These are phyloP conservation scores for Tragelaphus imberbis DNA, from an alignment of 2,113 vertebrate species.

Conservation along the genomic window DNA sequence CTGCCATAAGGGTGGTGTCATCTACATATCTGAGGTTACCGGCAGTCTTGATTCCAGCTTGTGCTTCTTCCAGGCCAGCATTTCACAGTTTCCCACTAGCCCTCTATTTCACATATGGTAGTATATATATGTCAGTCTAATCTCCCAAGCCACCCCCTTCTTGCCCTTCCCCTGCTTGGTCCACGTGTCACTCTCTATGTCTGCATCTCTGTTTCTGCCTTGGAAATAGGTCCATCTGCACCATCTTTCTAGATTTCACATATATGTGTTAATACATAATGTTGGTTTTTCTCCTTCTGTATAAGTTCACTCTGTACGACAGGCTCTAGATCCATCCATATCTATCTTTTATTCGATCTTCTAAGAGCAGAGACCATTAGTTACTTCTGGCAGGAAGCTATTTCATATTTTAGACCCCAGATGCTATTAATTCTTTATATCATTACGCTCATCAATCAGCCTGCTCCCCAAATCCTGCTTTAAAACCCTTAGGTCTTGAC, in stretches of 20 bases:
- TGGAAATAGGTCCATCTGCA: not conserved
- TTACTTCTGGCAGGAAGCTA: not conserved
- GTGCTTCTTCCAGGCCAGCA: not conserved
- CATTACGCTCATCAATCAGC: not conserved
- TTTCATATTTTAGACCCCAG: not conserved
- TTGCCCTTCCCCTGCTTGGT: not conserved
- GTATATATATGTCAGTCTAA: not conserved
- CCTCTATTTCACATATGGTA: not conserved
- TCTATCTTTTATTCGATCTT: not conserved
- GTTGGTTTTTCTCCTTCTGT: not conserved
- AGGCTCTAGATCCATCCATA: not conserved
- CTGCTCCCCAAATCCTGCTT: not conserved
- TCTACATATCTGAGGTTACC: not conserved
- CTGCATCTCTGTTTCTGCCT: not conserved
- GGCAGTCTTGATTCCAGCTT: not conserved
- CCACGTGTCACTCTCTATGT: not conserved
- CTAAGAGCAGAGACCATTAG: not conserved
- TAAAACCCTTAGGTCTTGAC: not conserved
- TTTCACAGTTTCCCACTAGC: not conserved
- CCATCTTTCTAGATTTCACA: not conserved
- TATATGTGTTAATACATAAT: not conserved
- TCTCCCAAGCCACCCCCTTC: not conserved
- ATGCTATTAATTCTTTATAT: not conserved
- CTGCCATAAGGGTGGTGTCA: not conserved
- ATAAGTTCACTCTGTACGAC: not conserved